Conservation (phyloP, 2,113 vertebrate species). For the Anolis carolinensis region DNA sequence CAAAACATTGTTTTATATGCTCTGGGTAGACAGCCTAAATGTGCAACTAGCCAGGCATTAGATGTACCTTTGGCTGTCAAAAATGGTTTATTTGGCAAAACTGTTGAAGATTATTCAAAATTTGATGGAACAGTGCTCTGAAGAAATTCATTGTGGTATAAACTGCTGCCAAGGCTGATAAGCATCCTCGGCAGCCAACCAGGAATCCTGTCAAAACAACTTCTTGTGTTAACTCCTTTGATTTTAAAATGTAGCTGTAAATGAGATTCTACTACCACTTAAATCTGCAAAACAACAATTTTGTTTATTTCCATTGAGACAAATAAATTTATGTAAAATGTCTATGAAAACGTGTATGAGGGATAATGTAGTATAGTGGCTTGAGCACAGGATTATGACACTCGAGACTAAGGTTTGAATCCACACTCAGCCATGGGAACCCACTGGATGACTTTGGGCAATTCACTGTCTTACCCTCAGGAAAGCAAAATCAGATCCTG, state of each 20-base stretch:
- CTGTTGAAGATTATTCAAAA: constrained; percentile 61
- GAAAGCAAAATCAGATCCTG: too few relatives aligned
- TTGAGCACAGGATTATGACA: too few relatives aligned
- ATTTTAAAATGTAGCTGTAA: constrained; percentile 49
- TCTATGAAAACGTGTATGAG: not conserved
- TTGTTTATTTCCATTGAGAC: constrained; percentile 12
- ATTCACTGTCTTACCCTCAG: too few relatives aligned
- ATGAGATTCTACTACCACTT: constrained; percentile 5
- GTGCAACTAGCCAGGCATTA: constrained; percentile 26
- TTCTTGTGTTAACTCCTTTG: constrained; percentile 40
- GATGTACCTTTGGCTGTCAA: constrained; percentile 45
- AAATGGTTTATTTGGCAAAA: constrained; percentile 62
- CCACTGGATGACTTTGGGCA: too few relatives aligned
- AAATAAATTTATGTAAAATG: not conserved
- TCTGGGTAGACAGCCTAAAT: constrained; percentile 21
- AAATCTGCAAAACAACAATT: not conserved
- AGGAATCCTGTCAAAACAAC: constrained; percentile 52
- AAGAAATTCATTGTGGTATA: constrained; percentile 42
- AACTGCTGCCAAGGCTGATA: constrained; percentile 64
- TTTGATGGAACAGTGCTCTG: constrained; percentile 56
- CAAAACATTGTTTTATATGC: constrained; percentile 14
- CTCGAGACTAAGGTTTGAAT: too few relatives aligned
- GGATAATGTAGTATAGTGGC: too few relatives aligned
- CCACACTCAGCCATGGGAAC: too few relatives aligned
- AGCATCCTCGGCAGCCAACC: constrained; percentile 49